Conservation (phyloP, 2,888 invertebrate genomes). For the Lasioglossum marginatum region DNA sequence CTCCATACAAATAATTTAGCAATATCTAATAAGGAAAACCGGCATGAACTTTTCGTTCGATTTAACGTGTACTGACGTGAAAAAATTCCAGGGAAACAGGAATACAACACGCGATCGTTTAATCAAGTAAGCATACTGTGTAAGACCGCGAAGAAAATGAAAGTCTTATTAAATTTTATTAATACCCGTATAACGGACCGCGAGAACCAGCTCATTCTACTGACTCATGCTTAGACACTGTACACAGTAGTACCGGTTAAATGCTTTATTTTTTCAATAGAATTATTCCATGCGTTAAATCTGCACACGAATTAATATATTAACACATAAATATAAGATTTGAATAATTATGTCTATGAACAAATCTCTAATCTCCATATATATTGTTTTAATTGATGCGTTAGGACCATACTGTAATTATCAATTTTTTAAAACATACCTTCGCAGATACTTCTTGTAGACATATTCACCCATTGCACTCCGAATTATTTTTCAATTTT, state of each 20-base stretch:
- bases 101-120: conserved; percentile 4
- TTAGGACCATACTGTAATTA: too few species aligned
- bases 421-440: too few species aligned
- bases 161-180: conserved; percentile 2
- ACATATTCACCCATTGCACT: too few species aligned
- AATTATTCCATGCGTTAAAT: background rate
- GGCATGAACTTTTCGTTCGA: background rate
- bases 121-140: background rate
- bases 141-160: background rate
- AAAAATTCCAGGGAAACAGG: background rate
- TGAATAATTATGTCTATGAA: too few species aligned
- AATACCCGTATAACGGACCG: background rate
- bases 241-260: background rate
- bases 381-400: too few species aligned
- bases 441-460: too few species aligned
- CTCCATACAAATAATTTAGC: background rate
- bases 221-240: background rate
- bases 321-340: too few species aligned
- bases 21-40: background rate
- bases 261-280: background rate
- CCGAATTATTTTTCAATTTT: too few species aligned
- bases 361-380: too few species aligned
- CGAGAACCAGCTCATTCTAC: background rate
- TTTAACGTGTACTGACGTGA: background rate
- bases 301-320: too few species aligned